A percentile compares a stretch with the other conserved stretches of the same genome.
phyloP scores from a whole-genome alignment of 2,888 invertebrate genomes.

The Lasioglossum zephyrum region DNA sequence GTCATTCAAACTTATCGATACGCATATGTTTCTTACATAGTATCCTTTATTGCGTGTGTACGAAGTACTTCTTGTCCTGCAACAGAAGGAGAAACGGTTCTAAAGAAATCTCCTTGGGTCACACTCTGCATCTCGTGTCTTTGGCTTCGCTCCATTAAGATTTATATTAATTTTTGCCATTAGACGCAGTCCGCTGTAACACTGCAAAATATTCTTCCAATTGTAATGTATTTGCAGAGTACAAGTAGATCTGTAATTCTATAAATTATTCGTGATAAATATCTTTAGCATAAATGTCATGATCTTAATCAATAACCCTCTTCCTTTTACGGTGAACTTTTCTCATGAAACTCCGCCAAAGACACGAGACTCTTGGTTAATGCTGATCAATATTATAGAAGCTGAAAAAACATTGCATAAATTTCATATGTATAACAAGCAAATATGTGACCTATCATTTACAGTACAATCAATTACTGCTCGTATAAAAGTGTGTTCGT shows the following conservation, averaged over 20 bases:
- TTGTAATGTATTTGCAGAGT: neutral
- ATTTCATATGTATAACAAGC: constrained; percentile 35
- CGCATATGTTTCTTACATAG: constrained; percentile 46
- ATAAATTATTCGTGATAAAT: neutral
- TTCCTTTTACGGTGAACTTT: neutral
- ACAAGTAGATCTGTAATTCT: neutral
- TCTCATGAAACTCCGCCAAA: constrained; percentile 17
- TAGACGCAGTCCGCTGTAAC: neutral
- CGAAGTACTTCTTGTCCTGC: constrained; percentile 81
- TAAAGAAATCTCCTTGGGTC: constrained; percentile 14
- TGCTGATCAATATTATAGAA: constrained; percentile 28
- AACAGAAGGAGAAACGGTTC: constrained; percentile 76
- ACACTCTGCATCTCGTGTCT: constrained; percentile 26
- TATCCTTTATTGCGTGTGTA: constrained; percentile 78
- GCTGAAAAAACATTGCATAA: constrained; percentile 60
- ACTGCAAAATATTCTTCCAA: neutral
- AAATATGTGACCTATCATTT: constrained; percentile 25
- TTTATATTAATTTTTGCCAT: neutral
- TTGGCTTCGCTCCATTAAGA: constrained; percentile 7
- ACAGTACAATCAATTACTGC: constrained; percentile 50
- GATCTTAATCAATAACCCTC: neutral
- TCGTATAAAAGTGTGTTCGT: neutral
- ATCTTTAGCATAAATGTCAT: neutral
- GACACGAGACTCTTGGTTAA: constrained; percentile 30
- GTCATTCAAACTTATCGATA: constrained; percentile 41